Base-by-base conservation (phyloP, 2,113 vertebrate genomes). In the Megaleporinus macrocephalus region DNA sequence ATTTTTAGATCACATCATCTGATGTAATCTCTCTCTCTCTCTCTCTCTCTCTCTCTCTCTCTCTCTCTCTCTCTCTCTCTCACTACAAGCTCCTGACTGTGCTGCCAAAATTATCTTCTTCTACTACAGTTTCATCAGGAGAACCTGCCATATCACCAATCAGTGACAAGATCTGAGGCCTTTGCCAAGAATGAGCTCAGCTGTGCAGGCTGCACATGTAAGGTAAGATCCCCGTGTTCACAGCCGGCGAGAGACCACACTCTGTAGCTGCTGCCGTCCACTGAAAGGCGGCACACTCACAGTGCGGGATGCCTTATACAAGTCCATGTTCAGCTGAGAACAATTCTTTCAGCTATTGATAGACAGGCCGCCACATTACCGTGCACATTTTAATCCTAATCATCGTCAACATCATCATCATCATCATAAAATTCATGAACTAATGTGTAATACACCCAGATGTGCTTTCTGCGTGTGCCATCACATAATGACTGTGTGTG, bases 181-280 rank as follows among this genome's bases (percentile, higher is more conserved):
- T 63, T n/a, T 24, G 68, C 74, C 69, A 81, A 68, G 61, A 47
- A 47, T 78, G 33, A 78, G 68, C 57, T 77, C 83, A 79, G 22
- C 44, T 51, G 0, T 7, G 24, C 24, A 22, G 16, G 30, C 59
- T 63, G 41, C 61, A 24, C 13, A 65, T 63, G 36, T 53, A 75
- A 62, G 3, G 15, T 55, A 24, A 76, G 14, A 79, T 70, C n/a
- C 27, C 44, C 53, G 6, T 53, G 72, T 4, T 80, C 55, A 70
- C 26, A 16, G 16, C 15, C 2, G n/a, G 65, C 72, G 36, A 24
- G n/a, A 65, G 55, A 57, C 16, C n/a, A 29, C n/a, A 11, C 5
- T 78, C 27, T 33, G n/a, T 76, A 36, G 12, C 18, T 4, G 27
- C 49, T 33, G 4, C 51, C 41, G 15, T 59, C 16, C 15, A 57